Evolutionary conservation across 2,888 invertebrate genomes (phyloP), one percentile per base, ranked within the genome.

Genomic region (Agonopterix heracliana): DNA sequence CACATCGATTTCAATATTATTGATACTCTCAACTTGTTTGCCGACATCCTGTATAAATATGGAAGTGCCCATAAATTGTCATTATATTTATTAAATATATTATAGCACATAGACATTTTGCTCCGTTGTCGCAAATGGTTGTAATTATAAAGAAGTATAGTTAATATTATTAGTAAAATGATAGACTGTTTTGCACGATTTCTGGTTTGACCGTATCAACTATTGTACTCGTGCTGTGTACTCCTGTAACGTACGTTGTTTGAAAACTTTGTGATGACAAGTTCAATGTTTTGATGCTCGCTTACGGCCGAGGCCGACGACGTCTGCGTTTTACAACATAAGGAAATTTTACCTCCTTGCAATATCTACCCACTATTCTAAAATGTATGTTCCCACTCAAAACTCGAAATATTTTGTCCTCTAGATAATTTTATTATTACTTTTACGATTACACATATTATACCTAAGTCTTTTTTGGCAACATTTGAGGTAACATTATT

Each of bases 401-500:
- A 76, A 77, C 78, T 82, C 77, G 75, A 83, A 82, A 84, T 81
- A 78, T 84, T 81, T 83, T 80, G 70, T 81, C 74, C 71, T 82
- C 75, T 87, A 81, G 74, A 80, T 81, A 73, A 72, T 83, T 83
- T 81, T 78, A 79, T 74, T 77, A 77, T 87, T 87, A 87, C 68
- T 85, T 87, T 88, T 81, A 87, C 75, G 76, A 76, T 78, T 80
- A 85, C 86, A 85, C 80, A 75, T 78, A 71, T 66, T 68, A 63
- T 41, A 11, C 11, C 10, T 83, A 86, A 84, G 83, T 83, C 82
- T 86, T 86, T 81, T 85, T 86, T 84, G 86, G 84, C 83, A 79
- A 82, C 70, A 81, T 83, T 88, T 85, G 82, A 86, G 84, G 74
- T 88, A 86, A 87, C 81, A 84, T 87, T 87, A 88, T 88, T 88